Base-by-base conservation (phyloP, 2,113 vertebrate genomes). In the Platysteira castanea region DNA sequence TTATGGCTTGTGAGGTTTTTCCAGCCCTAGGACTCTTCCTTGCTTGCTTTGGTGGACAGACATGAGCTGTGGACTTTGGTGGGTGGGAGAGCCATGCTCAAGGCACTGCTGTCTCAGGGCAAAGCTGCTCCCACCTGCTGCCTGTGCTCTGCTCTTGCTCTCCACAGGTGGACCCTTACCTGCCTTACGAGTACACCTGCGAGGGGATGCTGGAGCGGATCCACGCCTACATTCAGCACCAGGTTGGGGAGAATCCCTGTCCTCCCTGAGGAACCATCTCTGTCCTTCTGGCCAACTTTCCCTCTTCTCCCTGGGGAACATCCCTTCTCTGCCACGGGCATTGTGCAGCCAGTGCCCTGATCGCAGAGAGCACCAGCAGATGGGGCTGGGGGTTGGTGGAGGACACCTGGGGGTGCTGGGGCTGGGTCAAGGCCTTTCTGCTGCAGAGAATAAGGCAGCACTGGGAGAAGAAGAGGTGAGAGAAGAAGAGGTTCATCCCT, bases 121-220 rank as follows among this genome's bases (percentile, higher is more conserved):
- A 37, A 26, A 21, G 28, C 67, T 78, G 49, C 69, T 50, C 54
- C 37, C 3, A 1, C 27, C 70, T 69, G 73, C 69, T 96, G 39
- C 68, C 65, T 69, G 27, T 6, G 4, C 69, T 86, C 78, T 92
- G 74, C 57, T 75, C 9, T 95, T 84, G 46, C 42, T 44, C 77
- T 76, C 50, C 91, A 60, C 98, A 99, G 99, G 99, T 99, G 89
- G 98, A 99, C 81, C 99, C 99, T 21, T 99, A 99, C 96, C 98
- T 99, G 95, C 99, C 99, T 53, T 99, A 99, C 0, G 99, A 99
- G 97, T 99, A 99, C 96, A 99, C 99, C 42, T 99, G 98, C 16
- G 99, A 99, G 96, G 99, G 99, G 73, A 99, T 99, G 99, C 98
- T 99, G 95, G 99, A 99, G 93, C 98, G 99, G 76, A 98, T 99